Conservation (phyloP, 2,113 vertebrate genomes). For the Indicator indicator region DNA sequence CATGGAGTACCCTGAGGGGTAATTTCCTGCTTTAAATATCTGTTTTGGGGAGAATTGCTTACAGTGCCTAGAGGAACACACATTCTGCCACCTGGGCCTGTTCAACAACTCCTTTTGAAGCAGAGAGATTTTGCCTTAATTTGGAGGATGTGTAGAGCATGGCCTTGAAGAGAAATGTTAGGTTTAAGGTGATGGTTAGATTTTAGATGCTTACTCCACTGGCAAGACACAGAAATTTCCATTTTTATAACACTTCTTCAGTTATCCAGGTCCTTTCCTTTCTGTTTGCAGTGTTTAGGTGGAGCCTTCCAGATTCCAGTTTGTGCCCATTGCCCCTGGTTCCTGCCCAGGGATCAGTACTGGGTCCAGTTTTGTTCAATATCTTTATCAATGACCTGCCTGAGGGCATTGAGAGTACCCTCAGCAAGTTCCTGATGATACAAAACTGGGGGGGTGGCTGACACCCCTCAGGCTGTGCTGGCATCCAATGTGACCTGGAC, state of each 20-base stretch:
- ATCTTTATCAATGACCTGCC: too few relatives aligned
- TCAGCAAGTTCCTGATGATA: too few relatives aligned
- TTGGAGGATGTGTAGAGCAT: background rate
- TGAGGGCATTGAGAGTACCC: too few relatives aligned
- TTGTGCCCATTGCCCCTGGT: too few relatives aligned
- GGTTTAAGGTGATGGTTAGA: background rate
- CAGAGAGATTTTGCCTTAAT: background rate
- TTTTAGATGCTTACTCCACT: background rate
- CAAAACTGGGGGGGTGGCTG: too few relatives aligned
- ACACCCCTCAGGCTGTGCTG: too few relatives aligned
- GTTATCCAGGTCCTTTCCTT: background rate
- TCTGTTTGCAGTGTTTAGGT: background rate
- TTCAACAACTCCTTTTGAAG: background rate
- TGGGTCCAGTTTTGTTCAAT: too few relatives aligned
- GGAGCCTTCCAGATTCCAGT: too few relatives aligned
- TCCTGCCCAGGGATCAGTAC: too few relatives aligned
- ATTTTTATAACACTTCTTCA: background rate
- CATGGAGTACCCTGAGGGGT: background rate
- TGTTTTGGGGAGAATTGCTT: background rate
- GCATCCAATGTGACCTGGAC: too few relatives aligned
- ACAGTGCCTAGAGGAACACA: background rate
- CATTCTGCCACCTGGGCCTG: background rate
- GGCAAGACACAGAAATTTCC: background rate
- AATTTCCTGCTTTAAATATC: background rate
- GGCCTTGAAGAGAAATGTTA: background rate